Base-by-base conservation (phyloP, 2,797 vertebrate genomes). In the Odontamblyopus rebecca region DNA sequence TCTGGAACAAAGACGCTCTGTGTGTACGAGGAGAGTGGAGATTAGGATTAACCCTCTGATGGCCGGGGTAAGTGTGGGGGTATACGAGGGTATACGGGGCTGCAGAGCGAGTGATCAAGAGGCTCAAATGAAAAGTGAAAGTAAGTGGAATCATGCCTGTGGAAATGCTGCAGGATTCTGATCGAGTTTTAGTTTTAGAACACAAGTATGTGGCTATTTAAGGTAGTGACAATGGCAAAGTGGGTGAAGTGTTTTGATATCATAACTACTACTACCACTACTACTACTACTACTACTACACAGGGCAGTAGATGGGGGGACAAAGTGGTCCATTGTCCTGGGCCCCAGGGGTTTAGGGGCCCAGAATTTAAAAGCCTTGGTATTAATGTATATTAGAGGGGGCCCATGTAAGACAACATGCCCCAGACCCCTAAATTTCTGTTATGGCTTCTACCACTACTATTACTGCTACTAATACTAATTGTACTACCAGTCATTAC, bases 41-140 rank as follows among this genome's bases (percentile, higher is more conserved):
- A 90, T 90, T 80, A 86, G 44, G 72, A 82, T 89, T 79, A 83
- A 87, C 80, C 54, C 80, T 87, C 80, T 85, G 81, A 90, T 85
- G 81, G 32, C 73, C 67, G 27, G 60, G 73, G 68, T 19, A 38
- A 38, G 59, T 68, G 72, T 62, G 53, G 71, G 30, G 66, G 73
- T 23, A 23, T 23, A 60, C 2, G 32, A 60, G 26, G 12, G 1
- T 38, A 38, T 0, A 16, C 4, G 8, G 27, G 64, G 67, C 18
- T 8, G 51, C 5, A 16, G 61, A 32, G 0, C 63, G 56, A 50
- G 61, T 56, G 41, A 59, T 44, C 23, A 30, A 18, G 15, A 48
- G 12, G 18, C 44, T 51, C 29, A 19, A 29, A 51, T 19, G 26
- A 30, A 51, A 27, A 66, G 64, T 64, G 41, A 51, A 66, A 23